A percentile compares a stretch with the other conserved stretches of the same genome.
Conservation (phyloP, 64 coral and sea anemone species). For the Stylophora pistillata region DNA sequence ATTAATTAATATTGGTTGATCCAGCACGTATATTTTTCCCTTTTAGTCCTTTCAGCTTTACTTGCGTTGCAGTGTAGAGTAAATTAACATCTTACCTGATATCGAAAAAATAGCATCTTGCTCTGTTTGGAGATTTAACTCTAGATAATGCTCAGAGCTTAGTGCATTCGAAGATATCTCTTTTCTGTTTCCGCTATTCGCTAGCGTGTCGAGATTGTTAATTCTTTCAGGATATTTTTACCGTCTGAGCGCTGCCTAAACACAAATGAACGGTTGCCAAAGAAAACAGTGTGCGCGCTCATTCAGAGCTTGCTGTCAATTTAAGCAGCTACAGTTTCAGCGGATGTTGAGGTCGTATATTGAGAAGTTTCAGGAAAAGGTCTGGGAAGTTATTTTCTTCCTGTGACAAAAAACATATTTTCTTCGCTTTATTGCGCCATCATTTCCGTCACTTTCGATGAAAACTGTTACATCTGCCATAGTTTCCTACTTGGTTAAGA, state of each 20-base stretch:
- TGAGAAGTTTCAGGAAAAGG: neutral
- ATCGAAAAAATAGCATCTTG: neutral
- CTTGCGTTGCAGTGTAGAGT: neutral
- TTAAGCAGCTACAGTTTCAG: neutral
- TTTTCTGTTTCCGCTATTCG: neutral
- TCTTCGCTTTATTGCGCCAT: neutral
- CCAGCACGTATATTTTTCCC: neutral
- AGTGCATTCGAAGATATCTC: neutral
- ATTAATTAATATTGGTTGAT: neutral
- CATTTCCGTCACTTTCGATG: neutral
- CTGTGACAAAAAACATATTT: neutral
- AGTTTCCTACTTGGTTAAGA: neutral
- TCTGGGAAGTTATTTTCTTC: neutral
- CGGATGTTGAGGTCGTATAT: slow-evolving; percentile 12
- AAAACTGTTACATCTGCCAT: neutral
- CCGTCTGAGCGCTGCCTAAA: neutral
- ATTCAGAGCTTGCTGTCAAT: neutral
- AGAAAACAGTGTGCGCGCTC: neutral
- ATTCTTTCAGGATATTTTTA: neutral
- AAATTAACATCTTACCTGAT: neutral
- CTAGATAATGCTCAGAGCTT: neutral
- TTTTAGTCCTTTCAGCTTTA: neutral
- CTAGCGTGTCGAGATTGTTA: neutral
- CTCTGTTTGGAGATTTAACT: neutral
- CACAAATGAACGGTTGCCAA: neutral